Base-by-base conservation (phyloP, 2,113 vertebrate species). In the Patagioenas fasciata region DNA sequence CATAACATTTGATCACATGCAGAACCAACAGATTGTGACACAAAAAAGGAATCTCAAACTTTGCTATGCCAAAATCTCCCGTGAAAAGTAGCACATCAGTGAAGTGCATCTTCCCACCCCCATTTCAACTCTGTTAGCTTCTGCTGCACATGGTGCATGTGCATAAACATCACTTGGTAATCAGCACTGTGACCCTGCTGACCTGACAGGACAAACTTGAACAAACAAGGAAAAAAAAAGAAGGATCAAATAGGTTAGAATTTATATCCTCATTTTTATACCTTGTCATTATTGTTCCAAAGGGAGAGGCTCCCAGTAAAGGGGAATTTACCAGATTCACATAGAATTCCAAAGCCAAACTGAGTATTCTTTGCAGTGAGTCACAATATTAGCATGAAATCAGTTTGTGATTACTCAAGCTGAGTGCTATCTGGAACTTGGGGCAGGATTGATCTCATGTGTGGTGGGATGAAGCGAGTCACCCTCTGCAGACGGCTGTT, bases 391-490 rank as follows among this genome's bases (percentile, higher is more conserved):
- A 50, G 56, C 21, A 10, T 71, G 65, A 47, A 87, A 47, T 15
- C 5, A 2, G 50, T 65, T 47, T 80, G 90, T 5, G 12, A 60
- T 65, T 31, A 26, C 65, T 80, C 8, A 9, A 28, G 50, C 73
- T 0, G 2, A 42, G 54, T 0, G 0, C 72, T 78, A 0, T 61
- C 32, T 60, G 21, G 80, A 88, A 16, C 29, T 86, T 0, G 0
- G n/a, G 54, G 60, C 51, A 82, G 51, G 57, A 65, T 13, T 70
- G 34, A 51, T 60, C 34, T 80, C 7, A 10, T 3, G 0, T 15
- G 17, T 26, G 62, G 67, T 67, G 66, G 53, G 80, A 28, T 9
- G 24, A 31, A 34, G 31, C 8, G 2, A 87, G 60, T 73, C 65
- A 44, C 34, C 29, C 62, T 42, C 72, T 70, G 48, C 67, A 56